Evolutionary conservation across 2,888 invertebrate species (phyloP).

Genomic region (Amphipoea oculea): DNA sequence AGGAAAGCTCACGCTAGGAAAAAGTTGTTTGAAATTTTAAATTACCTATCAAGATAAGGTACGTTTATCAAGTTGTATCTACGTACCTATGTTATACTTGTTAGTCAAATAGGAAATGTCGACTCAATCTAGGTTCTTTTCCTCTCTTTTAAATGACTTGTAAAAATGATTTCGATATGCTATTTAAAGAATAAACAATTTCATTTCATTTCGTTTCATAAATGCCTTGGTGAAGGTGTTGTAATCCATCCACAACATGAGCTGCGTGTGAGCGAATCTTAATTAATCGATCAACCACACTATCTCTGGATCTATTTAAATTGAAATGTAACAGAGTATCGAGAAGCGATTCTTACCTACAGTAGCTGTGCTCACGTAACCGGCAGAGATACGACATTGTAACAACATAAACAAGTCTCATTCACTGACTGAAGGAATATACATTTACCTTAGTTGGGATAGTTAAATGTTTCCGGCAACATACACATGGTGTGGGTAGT

Average conservation of each 20-base stretch:
- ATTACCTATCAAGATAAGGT: background rate
- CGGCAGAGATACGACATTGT: background rate
- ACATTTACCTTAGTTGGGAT: conserved; percentile 28
- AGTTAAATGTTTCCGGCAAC: conserved; percentile 47
- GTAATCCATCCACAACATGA: conserved; percentile 5
- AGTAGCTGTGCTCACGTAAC: conserved; percentile 18
- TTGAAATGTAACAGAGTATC: conserved; percentile 19
- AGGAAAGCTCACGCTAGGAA: background rate
- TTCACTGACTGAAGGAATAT: conserved; percentile 9
- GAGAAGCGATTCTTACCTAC: background rate
- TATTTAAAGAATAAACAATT: too few species aligned
- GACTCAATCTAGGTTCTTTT: background rate
- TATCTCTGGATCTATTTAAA: conserved; percentile 11
- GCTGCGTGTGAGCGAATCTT: conserved; percentile 17
- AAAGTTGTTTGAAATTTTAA: background rate
- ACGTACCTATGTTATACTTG: background rate
- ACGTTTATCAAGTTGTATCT: background rate
- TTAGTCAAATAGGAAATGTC: background rate
- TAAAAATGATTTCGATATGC: background rate
- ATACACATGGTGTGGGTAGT: conserved; percentile 29
- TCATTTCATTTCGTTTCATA: too few species aligned
- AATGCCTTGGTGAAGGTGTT: conserved; percentile 8
- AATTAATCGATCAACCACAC: conserved; percentile 30
- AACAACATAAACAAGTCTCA: conserved; percentile 35
- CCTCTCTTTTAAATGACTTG: background rate